Conservation (phyloP, 2,113 vertebrate species). For the Rutilus rutilus region DNA sequence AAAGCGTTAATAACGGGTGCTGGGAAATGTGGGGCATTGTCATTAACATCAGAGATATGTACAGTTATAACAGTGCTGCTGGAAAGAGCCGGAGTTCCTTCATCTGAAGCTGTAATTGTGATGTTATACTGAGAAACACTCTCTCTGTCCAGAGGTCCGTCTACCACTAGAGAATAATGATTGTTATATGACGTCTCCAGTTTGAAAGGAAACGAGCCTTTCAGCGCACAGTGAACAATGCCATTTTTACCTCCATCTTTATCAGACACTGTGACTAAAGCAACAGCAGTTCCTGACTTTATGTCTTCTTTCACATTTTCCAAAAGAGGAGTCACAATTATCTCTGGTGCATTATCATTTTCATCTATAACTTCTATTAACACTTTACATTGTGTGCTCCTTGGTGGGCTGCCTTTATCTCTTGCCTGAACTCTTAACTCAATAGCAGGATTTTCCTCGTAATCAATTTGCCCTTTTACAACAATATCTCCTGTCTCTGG, state of each 20-base stretch:
- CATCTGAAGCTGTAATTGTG: conserved; percentile 74
- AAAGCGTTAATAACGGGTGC: conserved; percentile 68
- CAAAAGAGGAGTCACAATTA: conserved; percentile 71
- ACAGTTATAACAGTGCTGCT: conserved; percentile 66
- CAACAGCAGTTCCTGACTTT: conserved; percentile 75
- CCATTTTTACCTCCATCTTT: conserved; percentile 79
- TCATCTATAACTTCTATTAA: neutral
- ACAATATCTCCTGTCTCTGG: conserved; percentile 49
- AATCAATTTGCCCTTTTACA: conserved; percentile 5
- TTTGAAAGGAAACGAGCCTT: conserved; percentile 74
- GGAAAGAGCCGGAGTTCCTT: conserved; percentile 76
- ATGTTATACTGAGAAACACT: conserved; percentile 74
- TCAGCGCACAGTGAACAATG: conserved; percentile 71
- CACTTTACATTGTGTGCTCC: neutral
- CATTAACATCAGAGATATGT: conserved; percentile 80
- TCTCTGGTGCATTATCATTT: conserved; percentile 54
- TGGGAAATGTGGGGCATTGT: conserved; percentile 79
- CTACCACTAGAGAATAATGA: conserved; percentile 78
- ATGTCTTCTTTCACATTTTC: conserved; percentile 74
- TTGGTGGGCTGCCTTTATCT: neutral
- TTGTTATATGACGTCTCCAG: conserved; percentile 77
- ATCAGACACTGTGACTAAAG: conserved; percentile 76
- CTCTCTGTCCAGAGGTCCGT: conserved; percentile 77
- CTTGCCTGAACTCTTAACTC: neutral
- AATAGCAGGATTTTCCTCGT: neutral